Conservation (phyloP, 2,113 vertebrate species). For the Mormyrus lacerda region DNA sequence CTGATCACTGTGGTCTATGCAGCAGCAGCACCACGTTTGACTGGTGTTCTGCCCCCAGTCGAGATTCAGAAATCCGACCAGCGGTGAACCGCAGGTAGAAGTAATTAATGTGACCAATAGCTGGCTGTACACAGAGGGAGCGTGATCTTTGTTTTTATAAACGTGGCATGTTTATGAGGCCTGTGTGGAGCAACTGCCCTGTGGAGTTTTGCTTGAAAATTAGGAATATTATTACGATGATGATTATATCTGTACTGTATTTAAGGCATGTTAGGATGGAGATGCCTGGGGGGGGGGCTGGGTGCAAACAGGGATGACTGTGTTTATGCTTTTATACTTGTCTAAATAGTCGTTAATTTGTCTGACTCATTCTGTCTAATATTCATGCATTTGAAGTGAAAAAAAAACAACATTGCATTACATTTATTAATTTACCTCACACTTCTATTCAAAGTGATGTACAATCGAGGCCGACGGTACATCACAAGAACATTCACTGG, state of each 20-base stretch:
- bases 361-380: neutral
- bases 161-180: neutral
- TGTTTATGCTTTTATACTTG: neutral
- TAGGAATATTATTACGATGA: neutral
- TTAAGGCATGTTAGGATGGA: neutral
- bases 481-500: neutral
- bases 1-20: neutral
- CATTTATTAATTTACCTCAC: neutral
- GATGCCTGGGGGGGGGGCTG: neutral
- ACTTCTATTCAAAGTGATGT: neutral
- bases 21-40: neutral
- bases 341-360: neutral
- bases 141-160: neutral
- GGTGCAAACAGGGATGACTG: neutral
- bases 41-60: neutral
- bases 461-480: neutral
- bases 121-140: neutral
- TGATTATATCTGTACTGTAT: neutral
- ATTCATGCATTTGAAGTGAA: neutral
- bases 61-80: neutral
- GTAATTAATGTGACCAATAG: neutral
- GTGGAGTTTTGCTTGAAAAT: neutral
- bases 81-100: neutral
- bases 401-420: neutral
- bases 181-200: neutral